Evolutionary conservation across 92 coral and sea anemone genomes (phyloP).

Genomic region (Desmophyllum pertusum): DNA sequence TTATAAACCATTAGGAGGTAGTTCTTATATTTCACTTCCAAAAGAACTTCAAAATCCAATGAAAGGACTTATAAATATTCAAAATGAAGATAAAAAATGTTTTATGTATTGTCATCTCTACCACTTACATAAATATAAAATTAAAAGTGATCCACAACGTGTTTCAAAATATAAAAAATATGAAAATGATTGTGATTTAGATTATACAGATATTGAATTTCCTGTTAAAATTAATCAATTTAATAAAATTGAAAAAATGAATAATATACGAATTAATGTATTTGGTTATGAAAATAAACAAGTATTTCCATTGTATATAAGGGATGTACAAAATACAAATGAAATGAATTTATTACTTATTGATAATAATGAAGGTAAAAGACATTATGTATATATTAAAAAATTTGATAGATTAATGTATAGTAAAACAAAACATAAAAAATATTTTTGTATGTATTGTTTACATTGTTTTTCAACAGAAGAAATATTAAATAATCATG

Average conservation of each 20-base stretch:
- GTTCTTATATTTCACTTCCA: background rate
- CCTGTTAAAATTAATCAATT: slow-evolving; percentile 16
- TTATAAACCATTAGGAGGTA: slow-evolving; percentile 27
- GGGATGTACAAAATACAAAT: slow-evolving; percentile 22
- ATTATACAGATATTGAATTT: slow-evolving; percentile 26
- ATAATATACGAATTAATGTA: slow-evolving; percentile 32
- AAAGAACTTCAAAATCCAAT: slow-evolving; percentile 3
- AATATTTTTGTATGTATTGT: slow-evolving; percentile 33
- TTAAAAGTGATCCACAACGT: slow-evolving; percentile 12
- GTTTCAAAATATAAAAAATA: slow-evolving; percentile 8
- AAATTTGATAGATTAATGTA: slow-evolving; percentile 29
- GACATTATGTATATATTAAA: slow-evolving; percentile 30
- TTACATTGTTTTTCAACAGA: slow-evolving; percentile 17
- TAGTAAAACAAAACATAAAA: background rate
- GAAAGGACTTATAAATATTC: slow-evolving; percentile 40
- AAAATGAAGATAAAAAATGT: slow-evolving; percentile 40
- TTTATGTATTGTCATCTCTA: slow-evolving; percentile 41
- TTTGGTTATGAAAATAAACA: slow-evolving; percentile 53
- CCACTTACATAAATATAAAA: slow-evolving; percentile 30
- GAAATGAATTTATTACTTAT: slow-evolving; percentile 27
- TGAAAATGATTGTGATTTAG: too few relatives aligned
- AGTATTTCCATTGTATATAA: slow-evolving; percentile 46
- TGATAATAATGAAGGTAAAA: background rate
- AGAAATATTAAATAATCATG: background rate
- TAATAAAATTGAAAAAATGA: slow-evolving; percentile 34